Evolutionary conservation across 2,888 invertebrate species (phyloP).

Genomic region (Ormyrus pomaceus): DNA sequence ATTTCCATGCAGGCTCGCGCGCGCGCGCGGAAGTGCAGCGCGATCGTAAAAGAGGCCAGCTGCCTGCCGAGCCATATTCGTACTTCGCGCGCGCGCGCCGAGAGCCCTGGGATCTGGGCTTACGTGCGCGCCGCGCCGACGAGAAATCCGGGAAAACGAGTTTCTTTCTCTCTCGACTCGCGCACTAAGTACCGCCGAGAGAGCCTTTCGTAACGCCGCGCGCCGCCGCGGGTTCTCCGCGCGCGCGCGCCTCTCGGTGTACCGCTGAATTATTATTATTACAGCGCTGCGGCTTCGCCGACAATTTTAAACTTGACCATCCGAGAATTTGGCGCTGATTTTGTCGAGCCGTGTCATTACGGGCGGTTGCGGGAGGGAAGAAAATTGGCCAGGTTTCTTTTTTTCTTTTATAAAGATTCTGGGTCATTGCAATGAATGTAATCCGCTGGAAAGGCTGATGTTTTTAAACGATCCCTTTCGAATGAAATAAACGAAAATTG

Average conservation of each 20-base stretch:
- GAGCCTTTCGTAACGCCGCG: slow-evolving; percentile 21
- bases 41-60: neutral
- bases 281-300: too few relatives aligned
- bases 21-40: neutral
- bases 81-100: neutral
- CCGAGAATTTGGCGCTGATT: neutral
- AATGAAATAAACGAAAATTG: too few relatives aligned
- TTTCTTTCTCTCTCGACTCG: slow-evolving; percentile 17
- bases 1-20: too few relatives aligned
- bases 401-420: too few relatives aligned
- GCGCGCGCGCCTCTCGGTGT: neutral
- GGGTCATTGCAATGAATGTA: too few relatives aligned
- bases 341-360: neutral
- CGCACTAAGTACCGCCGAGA: neutral
- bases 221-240: neutral
- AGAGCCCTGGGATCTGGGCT: neutral
- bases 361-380: too few relatives aligned
- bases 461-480: too few relatives aligned
- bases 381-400: too few relatives aligned
- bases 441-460: too few relatives aligned
- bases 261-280: neutral
- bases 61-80: neutral
- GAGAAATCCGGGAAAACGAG: slow-evolving; percentile 37
- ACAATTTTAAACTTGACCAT: slow-evolving; percentile 36
- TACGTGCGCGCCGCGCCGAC: neutral